A percentile compares a stretch with the other conserved stretches of the same genome.
Evolutionary conservation across 2,888 invertebrate species (phyloP).

Genomic region (Drosophila birchii): DNA sequence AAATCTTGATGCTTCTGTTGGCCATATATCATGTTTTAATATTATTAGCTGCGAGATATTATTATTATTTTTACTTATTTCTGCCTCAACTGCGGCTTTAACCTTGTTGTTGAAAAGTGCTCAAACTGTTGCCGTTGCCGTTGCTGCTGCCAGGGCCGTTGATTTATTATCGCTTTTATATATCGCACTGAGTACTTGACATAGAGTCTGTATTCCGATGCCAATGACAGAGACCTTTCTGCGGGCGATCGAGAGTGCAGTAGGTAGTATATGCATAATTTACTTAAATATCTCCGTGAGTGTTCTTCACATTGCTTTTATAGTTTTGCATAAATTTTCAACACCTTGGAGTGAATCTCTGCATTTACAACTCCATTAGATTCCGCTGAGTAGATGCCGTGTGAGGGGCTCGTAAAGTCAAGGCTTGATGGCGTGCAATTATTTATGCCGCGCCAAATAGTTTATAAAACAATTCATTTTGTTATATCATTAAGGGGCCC

Average conservation of each 20-base stretch:
- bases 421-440: slow-evolving; percentile 50
- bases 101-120: slow-evolving; percentile 54
- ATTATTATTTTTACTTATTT: slow-evolving; percentile 25
- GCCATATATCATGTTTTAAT: slow-evolving; percentile 25
- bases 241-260: slow-evolving; percentile 5
- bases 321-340: slow-evolving; percentile 39
- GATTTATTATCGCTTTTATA: slow-evolving; percentile 35
- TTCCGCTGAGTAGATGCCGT: slow-evolving; percentile 14
- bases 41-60: slow-evolving; percentile 38
- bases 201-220: slow-evolving; percentile 13
- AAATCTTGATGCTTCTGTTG: slow-evolving; percentile 34
- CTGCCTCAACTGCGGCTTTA: slow-evolving; percentile 41
- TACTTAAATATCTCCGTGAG: slow-evolving; percentile 6
- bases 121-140: slow-evolving; percentile 31
- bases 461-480: slow-evolving; percentile 70
- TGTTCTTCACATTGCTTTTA: slow-evolving; percentile 15
- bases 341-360: slow-evolving; percentile 38
- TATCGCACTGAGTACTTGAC: slow-evolving; percentile 23
- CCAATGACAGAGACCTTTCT: slow-evolving; percentile 28
- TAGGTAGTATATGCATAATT: too few relatives aligned
- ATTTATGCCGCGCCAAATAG: slow-evolving; percentile 71
- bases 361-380: slow-evolving; percentile 44
- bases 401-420: slow-evolving; percentile 24
- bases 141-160: slow-evolving; percentile 37
- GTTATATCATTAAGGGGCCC: slow-evolving; percentile 68